Evolutionary conservation across 2,113 vertebrate genomes (phyloP).

Genomic region (Salvator merianae): DNA sequence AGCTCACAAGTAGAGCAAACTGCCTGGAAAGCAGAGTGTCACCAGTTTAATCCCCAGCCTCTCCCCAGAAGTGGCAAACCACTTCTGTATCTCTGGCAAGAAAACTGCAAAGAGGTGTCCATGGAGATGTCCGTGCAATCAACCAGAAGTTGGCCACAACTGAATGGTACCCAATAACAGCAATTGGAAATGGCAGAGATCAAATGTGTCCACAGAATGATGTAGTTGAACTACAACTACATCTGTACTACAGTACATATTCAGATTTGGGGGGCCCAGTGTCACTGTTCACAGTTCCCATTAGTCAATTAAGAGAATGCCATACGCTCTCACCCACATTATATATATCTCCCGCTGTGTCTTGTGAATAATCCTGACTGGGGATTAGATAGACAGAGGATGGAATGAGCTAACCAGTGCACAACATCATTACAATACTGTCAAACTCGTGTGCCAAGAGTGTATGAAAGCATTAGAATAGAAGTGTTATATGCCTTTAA

Average conservation of each 20-base stretch:
- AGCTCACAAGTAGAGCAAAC: too few species aligned
- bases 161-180: too few species aligned
- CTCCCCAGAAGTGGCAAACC: too few species aligned
- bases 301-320: not conserved
- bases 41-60: too few species aligned
- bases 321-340: too few species aligned
- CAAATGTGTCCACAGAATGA: not conserved
- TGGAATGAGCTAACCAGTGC: not conserved
- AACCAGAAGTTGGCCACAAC: too few species aligned
- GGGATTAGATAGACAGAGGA: not conserved
- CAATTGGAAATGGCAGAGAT: not conserved
- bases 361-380: not conserved
- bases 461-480: not conserved
- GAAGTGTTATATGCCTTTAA: constrained; percentile 13
- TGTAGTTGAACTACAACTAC: not conserved
- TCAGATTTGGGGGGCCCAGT: not conserved
- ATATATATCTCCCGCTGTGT: not conserved
- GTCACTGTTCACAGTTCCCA: not conserved
- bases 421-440: not conserved
- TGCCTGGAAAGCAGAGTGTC: too few species aligned
- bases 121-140: too few species aligned
- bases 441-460: not conserved
- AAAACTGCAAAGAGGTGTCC: too few species aligned
- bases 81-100: too few species aligned
- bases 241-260: not conserved